A percentile compares a stretch with the other conserved stretches of the same genome.
These are phyloP conservation scores for Ligdia adustata DNA, from an alignment of 2,888 invertebrate genomes.

Conservation along the genomic window DNA sequence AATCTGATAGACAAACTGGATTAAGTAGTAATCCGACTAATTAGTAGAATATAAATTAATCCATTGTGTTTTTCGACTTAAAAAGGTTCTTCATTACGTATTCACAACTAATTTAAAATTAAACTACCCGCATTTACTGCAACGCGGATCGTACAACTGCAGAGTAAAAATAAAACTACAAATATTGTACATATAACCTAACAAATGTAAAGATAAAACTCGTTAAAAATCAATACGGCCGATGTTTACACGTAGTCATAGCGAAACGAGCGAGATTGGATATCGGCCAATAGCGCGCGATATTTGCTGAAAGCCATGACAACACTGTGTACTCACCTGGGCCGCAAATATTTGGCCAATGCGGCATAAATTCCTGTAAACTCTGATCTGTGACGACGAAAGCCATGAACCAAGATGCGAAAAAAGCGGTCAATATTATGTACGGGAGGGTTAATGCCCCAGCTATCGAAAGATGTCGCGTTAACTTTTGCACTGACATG, in stretches of 20 bases:
- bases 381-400: too few species aligned
- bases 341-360: conserved; percentile 56
- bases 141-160: too few species aligned
- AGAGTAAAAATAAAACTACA: too few species aligned
- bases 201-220: conserved; percentile 40
- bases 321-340: conserved; percentile 55
- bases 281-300: conserved; percentile 53
- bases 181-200: conserved; percentile 3
- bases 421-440: conserved; percentile 64
- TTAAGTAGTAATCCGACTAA: too few species aligned
- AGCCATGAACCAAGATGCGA: conserved; percentile 65
- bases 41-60: too few species aligned
- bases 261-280: conserved; percentile 60
- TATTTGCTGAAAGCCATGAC: conserved; percentile 62
- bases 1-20: neutral
- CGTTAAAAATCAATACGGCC: conserved; percentile 63
- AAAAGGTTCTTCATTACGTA: too few species aligned
- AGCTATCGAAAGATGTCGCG: conserved; percentile 75
- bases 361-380: conserved; percentile 41
- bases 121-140: too few species aligned
- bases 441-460: conserved; percentile 75
- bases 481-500: conserved; percentile 62
- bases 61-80: too few species aligned
- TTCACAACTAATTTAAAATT: too few species aligned
- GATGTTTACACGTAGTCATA: conserved; percentile 71